These are phyloP conservation scores for Tokudaia muenninki DNA, from an alignment of 2,797 vertebrate genomes.

Conservation along the genomic window DNA sequence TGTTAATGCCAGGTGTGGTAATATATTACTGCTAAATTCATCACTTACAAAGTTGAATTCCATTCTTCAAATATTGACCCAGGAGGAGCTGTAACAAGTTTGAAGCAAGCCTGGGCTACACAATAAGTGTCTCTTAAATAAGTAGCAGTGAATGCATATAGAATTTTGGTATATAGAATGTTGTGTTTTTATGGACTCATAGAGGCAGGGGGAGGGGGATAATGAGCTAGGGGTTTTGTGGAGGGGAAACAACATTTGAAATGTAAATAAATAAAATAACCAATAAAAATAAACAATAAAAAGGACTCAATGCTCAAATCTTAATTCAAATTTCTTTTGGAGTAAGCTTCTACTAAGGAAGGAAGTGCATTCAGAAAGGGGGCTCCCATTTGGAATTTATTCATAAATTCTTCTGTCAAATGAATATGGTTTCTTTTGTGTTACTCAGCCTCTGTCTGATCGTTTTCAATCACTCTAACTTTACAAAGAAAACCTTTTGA, in stretches of 20 bases:
- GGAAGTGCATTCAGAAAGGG: background rate
- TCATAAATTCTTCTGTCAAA: background rate
- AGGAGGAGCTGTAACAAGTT: background rate
- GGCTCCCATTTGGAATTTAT: background rate
- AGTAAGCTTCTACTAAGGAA: slow-evolving; percentile 10
- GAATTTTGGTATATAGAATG: background rate
- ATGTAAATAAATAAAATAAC: background rate
- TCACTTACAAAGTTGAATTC: background rate
- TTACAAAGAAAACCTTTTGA: background rate
- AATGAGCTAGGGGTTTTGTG: background rate
- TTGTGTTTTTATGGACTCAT: slow-evolving; percentile 29
- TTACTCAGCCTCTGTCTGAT: background rate
- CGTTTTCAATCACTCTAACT: background rate
- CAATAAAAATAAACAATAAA: background rate
- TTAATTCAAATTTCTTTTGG: background rate
- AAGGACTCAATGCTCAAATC: background rate
- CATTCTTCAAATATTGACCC: background rate
- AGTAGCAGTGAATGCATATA: background rate
- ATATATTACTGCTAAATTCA: background rate
- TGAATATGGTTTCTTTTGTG: background rate
- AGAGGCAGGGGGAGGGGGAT: background rate
- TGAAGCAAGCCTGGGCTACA: background rate
- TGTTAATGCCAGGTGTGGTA: background rate
- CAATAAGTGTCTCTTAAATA: background rate
- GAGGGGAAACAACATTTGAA: background rate